Conservation (phyloP, 1,140 invertebrate genomes). For the Armadillidium nasatum region DNA sequence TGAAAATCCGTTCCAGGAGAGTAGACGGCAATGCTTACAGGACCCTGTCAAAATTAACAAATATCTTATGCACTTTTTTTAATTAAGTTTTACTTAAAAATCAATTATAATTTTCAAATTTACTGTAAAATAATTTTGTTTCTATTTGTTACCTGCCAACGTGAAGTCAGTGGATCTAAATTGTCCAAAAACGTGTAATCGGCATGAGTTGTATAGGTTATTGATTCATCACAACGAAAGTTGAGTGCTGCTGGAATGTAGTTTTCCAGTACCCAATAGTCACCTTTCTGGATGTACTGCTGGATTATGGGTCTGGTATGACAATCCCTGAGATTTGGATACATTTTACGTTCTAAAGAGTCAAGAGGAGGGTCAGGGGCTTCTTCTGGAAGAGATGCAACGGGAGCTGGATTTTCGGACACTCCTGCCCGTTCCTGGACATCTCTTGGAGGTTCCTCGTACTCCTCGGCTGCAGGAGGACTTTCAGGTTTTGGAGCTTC, state of each 20-base stretch:
- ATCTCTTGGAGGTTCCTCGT: conserved; percentile 38
- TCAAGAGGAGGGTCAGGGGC: conserved; percentile 39
- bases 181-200: conserved; percentile 88
- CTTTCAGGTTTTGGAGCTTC: no score
- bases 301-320: conserved; percentile 22
- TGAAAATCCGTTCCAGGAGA: conserved; percentile 66
- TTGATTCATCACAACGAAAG: conserved; percentile 67
- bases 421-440: conserved; percentile 42
- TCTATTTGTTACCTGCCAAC: conserved; percentile 35
- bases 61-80: no score
- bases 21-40: conserved; percentile 68
- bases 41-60: conserved; percentile 50
- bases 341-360: conserved; percentile 35
- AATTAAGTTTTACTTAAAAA: no score
- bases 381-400: conserved; percentile 24
- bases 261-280: conserved; percentile 86
- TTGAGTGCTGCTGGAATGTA: conserved; percentile 59
- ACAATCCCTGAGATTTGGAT: conserved; percentile 34
- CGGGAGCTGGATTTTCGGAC: conserved; percentile 30
- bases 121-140: no score
- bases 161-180: conserved; percentile 63
- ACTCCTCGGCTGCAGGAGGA: background rate
- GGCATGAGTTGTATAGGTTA: conserved; percentile 88
- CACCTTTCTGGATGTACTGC: conserved; percentile 63
- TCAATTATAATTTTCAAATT: no score